phyloP scores from a whole-genome alignment of 2,797 vertebrate species.

The Hypotaenidia okinawae region DNA sequence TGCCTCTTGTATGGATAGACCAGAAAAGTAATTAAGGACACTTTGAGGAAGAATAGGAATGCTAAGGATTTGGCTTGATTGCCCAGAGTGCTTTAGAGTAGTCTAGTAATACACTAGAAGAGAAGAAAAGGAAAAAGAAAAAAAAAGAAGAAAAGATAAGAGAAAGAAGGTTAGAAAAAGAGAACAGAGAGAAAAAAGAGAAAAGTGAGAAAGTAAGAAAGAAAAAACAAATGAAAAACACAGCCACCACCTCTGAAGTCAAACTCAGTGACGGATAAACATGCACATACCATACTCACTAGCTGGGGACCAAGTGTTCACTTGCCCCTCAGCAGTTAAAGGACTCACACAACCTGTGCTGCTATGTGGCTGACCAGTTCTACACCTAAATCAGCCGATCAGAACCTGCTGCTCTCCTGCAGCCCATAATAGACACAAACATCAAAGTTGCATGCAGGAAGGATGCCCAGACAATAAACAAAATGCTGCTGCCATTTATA shows the following conservation, averaged over 20 bases:
- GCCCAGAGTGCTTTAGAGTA: background rate
- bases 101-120: background rate
- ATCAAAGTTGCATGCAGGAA: background rate
- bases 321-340: background rate
- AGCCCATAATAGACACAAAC: fast-evolving
- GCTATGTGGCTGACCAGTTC: fast-evolving
- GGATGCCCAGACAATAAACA: background rate
- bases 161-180: no score
- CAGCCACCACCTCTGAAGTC: background rate
- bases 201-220: no score
- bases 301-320: background rate
- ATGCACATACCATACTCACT: background rate
- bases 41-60: background rate
- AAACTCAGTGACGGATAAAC: fast-evolving
- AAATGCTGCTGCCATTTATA: background rate
- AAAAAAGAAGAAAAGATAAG: no score
- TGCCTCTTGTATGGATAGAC: background rate
- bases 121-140: no score
- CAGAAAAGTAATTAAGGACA: background rate
- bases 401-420: background rate
- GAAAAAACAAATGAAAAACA: no score
- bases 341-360: background rate
- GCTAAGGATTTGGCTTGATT: background rate
- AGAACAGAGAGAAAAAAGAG: no score
- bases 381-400: background rate